Conservation (phyloP, 2,888 invertebrate species). For the Trichogramma evanescens region DNA sequence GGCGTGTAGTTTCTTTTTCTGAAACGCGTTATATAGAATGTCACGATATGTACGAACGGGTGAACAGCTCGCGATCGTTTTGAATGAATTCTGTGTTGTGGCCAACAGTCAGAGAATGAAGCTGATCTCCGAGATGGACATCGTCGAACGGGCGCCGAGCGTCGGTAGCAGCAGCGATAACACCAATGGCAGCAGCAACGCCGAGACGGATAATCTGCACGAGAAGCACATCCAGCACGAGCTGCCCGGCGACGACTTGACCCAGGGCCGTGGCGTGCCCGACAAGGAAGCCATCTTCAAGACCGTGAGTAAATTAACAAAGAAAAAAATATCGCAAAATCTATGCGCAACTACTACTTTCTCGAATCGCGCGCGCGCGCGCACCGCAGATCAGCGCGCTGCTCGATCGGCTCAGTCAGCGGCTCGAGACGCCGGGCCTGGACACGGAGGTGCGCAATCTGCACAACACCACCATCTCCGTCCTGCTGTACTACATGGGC, state of each 20-base stretch:
- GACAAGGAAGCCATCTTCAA: constrained; percentile 34
- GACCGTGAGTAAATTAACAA: constrained; percentile 30
- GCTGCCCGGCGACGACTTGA: constrained; percentile 38
- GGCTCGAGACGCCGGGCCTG: constrained; percentile 41
- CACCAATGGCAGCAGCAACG: too few species aligned
- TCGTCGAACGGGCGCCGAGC: too few species aligned
- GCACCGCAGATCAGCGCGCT: constrained; percentile 34
- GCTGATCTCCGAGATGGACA: constrained; percentile 31
- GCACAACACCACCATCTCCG: constrained; percentile 46
- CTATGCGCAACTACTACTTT: not conserved
- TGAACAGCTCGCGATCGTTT: not conserved
- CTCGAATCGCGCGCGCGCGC: too few species aligned
- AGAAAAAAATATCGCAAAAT: not conserved
- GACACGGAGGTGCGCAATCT: constrained; percentile 41
- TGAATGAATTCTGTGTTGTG: constrained; percentile 15
- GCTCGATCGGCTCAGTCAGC: constrained; percentile 40
- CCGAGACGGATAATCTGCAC: constrained; percentile 22
- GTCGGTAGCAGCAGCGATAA: too few species aligned
- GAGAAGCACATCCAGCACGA: constrained; percentile 34
- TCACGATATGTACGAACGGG: too few species aligned
- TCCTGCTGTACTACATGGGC: constrained; percentile 44
- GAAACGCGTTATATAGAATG: too few species aligned
- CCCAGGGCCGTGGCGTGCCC: constrained; percentile 37
- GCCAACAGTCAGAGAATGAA: constrained; percentile 31
- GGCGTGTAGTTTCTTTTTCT: not conserved